Evolutionary conservation across 2,797 vertebrate species (phyloP), one percentile per base, ranked within the genome.

Genomic region (Sarcophilus harrisii): DNA sequence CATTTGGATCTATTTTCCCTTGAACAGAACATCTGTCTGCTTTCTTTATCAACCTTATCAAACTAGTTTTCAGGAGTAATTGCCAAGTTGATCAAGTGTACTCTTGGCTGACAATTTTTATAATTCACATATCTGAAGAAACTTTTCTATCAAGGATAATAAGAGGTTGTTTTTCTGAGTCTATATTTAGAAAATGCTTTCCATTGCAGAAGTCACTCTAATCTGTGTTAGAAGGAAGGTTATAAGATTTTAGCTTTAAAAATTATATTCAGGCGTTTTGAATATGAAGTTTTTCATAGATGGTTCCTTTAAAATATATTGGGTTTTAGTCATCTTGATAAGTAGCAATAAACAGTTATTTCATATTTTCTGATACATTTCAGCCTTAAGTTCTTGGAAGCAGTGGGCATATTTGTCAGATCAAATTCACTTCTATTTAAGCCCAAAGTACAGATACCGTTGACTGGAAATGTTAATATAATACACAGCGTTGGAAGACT

Each of bases 291-390:
- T 45, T 58, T 49, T 59, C 59, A 30, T 92, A 92, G 57, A 5
- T 59, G 16, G 45, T 45, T 45, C 59, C 49, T 92, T 57, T 92
- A 60, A 27, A 87, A 87, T 87, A 87, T 57, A 5, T 57, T 87
- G 57, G 81, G 81, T 92, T 94, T 94, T 92, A 94, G 14, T 94
- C 81, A 73, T 12, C 54, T 52, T 92, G 58, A 92, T 89, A 49
- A 58, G 14, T 57, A 58, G 10, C 58, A 66, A 58, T 91, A n/a
- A 24, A 45, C 24, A 52, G 16, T 59, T 58, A 57, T 52, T 32
- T n/a, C 49, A 81, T 81, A 49, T 92, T 49, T 49, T 58, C 49
- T 92, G 58, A 92, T 92, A 59, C 59, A 92, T 92, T 59, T 49
- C 29, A 58, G 30, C 28, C 38, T 92, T 29, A 59, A 58, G 27